A percentile compares a stretch with the other conserved stretches of the same genome.
Conservation (phyloP, 2,797 vertebrate genomes). For the Mormyrops boulengeri region DNA sequence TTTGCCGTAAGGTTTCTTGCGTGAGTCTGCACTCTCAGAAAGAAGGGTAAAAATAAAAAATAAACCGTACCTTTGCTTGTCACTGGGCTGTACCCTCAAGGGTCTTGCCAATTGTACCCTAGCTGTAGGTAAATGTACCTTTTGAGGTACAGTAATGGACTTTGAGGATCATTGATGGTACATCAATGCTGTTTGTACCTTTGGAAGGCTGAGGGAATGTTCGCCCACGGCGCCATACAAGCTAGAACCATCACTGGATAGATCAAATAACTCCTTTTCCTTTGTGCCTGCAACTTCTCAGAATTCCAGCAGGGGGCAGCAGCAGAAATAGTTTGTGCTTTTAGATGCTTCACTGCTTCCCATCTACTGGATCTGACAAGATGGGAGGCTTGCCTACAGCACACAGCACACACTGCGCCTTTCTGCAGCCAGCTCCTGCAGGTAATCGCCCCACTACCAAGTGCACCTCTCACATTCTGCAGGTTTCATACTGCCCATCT, state of each 20-base stretch:
- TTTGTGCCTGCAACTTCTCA: neutral
- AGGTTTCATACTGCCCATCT: neutral
- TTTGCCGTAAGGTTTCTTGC: too few relatives aligned
- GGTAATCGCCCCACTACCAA: neutral
- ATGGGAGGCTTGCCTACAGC: neutral
- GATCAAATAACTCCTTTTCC: neutral
- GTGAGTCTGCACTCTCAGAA: too few relatives aligned
- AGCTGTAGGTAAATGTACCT: too few relatives aligned
- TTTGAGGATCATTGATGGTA: neutral
- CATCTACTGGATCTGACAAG: neutral
- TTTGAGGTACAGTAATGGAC: neutral
- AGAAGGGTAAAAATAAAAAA: too few relatives aligned
- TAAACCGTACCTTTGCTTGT: too few relatives aligned
- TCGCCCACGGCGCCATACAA: neutral
- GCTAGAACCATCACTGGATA: neutral
- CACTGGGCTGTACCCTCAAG: too few relatives aligned
- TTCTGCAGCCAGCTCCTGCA: neutral
- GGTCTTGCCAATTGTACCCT: too few relatives aligned
- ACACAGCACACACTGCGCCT: neutral
- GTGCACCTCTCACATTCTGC: neutral
- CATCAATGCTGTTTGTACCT: neutral
- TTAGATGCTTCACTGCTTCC: too few relatives aligned
- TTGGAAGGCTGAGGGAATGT: neutral
- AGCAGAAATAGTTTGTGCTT: neutral
- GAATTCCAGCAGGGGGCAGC: neutral